Conservation (phyloP, 2,888 invertebrate genomes). For the Mactromeris polynyma region DNA sequence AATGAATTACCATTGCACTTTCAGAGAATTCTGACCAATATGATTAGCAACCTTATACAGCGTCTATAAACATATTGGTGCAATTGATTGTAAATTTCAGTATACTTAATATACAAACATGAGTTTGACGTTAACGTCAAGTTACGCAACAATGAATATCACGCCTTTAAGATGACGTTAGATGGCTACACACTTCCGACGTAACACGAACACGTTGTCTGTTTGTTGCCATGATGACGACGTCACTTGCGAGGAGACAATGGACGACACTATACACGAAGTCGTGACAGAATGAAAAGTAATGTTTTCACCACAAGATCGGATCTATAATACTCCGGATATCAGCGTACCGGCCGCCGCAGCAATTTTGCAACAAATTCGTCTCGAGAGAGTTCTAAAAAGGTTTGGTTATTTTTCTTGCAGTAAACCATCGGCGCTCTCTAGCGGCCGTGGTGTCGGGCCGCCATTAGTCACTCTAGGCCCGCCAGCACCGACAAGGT, state of each 20-base stretch:
- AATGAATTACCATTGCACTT: too few species aligned
- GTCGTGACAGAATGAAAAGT: neutral
- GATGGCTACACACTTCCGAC: neutral
- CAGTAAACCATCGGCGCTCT: neutral
- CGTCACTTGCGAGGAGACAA: neutral
- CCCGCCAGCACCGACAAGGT: conserved; percentile 13
- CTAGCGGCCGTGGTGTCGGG: neutral
- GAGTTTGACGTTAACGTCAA: too few species aligned
- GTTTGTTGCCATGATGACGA: neutral
- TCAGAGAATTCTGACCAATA: too few species aligned
- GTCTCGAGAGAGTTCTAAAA: conserved; percentile 55
- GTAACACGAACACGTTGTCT: neutral
- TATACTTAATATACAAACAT: too few species aligned
- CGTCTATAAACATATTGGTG: too few species aligned
- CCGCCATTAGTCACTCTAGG: conserved; percentile 22
- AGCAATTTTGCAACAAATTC: conserved; percentile 54
- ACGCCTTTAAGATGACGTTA: too few species aligned
- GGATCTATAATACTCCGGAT: conserved; percentile 61
- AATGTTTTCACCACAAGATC: conserved; percentile 64
- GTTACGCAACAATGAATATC: too few species aligned
- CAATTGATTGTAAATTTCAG: too few species aligned
- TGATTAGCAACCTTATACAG: too few species aligned
- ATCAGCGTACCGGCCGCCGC: conserved; percentile 35
- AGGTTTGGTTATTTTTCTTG: conserved; percentile 46
- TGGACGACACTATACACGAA: neutral